These are phyloP conservation scores for Drosophila anomelani DNA, from an alignment of 2,888 invertebrate species.

Conservation along the genomic window DNA sequence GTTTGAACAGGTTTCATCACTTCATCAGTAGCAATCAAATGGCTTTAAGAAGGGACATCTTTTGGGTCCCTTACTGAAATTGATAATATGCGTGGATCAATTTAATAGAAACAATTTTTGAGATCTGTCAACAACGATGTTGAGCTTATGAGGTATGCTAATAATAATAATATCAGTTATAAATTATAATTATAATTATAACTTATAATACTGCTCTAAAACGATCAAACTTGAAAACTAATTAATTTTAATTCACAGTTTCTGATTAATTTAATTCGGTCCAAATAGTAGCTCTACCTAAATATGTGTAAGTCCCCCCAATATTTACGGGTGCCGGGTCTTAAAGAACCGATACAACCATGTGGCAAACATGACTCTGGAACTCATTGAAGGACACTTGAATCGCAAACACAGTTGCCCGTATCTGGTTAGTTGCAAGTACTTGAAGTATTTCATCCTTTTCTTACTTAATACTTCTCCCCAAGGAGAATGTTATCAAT, in stretches of 20 bases:
- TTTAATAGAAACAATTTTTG: background rate
- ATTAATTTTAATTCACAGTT: too few species aligned
- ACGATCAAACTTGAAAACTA: too few species aligned
- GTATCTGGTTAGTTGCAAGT: background rate
- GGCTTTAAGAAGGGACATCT: background rate
- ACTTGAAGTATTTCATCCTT: too few species aligned
- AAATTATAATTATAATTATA: too few species aligned
- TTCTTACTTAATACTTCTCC: background rate
- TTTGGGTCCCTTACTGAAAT: background rate
- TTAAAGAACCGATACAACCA: slow-evolving; percentile 4
- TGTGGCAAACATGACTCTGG: slow-evolving; percentile 4
- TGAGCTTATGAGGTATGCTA: too few species aligned
- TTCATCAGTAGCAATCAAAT: slow-evolving; percentile 3
- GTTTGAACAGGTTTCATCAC: background rate
- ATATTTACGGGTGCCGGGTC: slow-evolving; percentile 2
- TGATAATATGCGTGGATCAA: too few species aligned
- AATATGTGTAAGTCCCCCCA: too few species aligned
- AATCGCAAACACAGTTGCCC: slow-evolving; percentile 16
- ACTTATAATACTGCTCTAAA: too few species aligned
- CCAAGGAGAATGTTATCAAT: too few species aligned
- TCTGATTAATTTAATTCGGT: too few species aligned
- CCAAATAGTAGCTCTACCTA: slow-evolving; percentile 12
- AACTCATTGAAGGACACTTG: background rate
- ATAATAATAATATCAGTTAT: too few species aligned
- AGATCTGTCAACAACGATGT: too few species aligned